Base-by-base conservation (phyloP, 2,797 vertebrate genomes). In the Miichthys miiuy region DNA sequence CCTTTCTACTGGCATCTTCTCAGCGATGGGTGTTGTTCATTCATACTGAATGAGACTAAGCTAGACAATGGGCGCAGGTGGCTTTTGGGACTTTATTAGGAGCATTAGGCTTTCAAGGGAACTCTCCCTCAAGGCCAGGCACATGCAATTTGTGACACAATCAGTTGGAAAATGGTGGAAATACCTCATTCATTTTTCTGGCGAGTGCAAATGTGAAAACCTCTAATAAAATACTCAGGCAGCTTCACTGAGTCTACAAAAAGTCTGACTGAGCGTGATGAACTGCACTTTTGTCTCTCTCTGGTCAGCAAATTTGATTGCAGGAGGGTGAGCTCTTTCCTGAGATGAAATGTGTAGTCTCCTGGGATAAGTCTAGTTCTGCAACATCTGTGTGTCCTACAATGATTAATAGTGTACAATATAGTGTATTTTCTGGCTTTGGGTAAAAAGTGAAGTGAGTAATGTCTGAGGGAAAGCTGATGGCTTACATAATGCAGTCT, bases 21-120 rank as follows among this genome's bases (percentile, higher is more conserved):
- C 68, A 50, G 56, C 12, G 0, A 63, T 48, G 25, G 46, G 55
- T 83, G 77, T 42, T 81, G 63, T 73, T 77, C 72, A 79, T 77
- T 87, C 83, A 74, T 55, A 65, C 68, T 25, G 47, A 79, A 54
- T 54, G 68, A 69, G 66, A 79, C 51, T 5, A 42, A 63, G 72
- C 50, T 6, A 18, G 25, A 41, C 41, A 75, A 72, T 34, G 78
- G 71, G 79, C 51, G 74, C 86, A 90, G 88, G 71, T 86, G 86
- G 87, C 81, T 80, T 84, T 62, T 48, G 76, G 75, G 73, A 87
- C 84, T 92, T 88, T 86, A 90, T 92, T 89, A 90, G 79, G 72
- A 85, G 72, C 80, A 87, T 88, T 80, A 83, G 52, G 66, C 81
- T 90, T 92, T 86, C 77, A 72, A 72, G 81, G 80, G 72, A 86